Percentiles rank a stretch among this genome's conserved stretches.
Conservation (phyloP, 1,140 invertebrate species). For the Aleiodes sp. region DNA sequence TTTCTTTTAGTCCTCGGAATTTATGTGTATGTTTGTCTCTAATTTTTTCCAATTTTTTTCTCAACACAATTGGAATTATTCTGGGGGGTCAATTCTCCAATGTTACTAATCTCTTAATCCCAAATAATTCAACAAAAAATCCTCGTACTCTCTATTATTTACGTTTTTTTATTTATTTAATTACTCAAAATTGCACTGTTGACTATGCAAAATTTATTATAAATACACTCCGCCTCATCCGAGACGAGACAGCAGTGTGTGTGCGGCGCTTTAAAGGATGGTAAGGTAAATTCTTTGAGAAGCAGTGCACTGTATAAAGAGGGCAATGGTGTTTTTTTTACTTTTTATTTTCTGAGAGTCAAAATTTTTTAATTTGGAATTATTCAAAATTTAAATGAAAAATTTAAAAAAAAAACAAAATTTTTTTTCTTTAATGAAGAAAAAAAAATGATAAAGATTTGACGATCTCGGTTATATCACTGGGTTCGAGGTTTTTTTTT, state of each 20-base stretch:
- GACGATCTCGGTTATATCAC: constrained; percentile 34
- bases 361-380: constrained; percentile 27
- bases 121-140: constrained; percentile 17
- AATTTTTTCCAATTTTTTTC: too few species aligned
- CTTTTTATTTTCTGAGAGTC: constrained; percentile 8
- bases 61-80: constrained; percentile 57
- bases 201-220: constrained; percentile 46
- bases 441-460: constrained; percentile 31
- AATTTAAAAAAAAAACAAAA: too few species aligned
- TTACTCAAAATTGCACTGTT: constrained; percentile 41
- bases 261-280: constrained; percentile 47
- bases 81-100: constrained; percentile 54
- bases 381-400: too few species aligned
- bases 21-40: too few species aligned
- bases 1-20: not conserved
- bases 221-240: constrained; percentile 52
- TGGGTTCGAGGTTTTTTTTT: not conserved
- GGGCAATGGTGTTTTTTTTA: constrained; percentile 44
- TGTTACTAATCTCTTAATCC: constrained; percentile 62
- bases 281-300: constrained; percentile 52
- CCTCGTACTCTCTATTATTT: constrained; percentile 51
- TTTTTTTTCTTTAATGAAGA: not conserved
- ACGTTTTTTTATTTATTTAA: too few species aligned
- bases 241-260: constrained; percentile 50
- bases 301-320: constrained; percentile 64